phyloP scores from a whole-genome alignment of 2,113 vertebrate species.

The Paralichthys olivaceus region DNA sequence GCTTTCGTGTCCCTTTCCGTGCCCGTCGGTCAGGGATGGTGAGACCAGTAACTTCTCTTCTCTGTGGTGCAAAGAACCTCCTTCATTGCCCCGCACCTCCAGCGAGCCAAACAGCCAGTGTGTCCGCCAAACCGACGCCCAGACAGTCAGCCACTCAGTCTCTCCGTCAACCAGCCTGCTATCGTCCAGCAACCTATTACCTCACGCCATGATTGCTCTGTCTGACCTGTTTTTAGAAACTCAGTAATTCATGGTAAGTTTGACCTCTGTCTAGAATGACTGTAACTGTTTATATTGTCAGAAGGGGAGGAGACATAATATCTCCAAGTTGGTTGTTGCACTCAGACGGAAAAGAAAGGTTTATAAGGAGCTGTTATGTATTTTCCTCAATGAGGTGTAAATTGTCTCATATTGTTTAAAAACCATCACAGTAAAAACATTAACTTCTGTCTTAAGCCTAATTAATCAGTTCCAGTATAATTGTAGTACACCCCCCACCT shows the following conservation, averaged over 20 bases:
- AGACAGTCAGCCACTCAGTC: slow-evolving; percentile 51
- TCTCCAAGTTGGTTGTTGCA: background rate
- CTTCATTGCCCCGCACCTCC: slow-evolving; percentile 39
- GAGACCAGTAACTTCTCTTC: slow-evolving; percentile 66
- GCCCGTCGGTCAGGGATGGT: slow-evolving; percentile 80
- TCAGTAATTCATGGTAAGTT: slow-evolving; percentile 84
- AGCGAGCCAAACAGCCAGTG: slow-evolving; percentile 33
- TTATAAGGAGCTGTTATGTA: too few species aligned
- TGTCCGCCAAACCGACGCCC: slow-evolving; percentile 37
- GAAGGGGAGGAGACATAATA: background rate
- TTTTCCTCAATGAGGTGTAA: too few species aligned
- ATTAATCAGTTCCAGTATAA: too few species aligned
- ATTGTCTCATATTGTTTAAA: too few species aligned
- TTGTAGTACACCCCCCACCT: too few species aligned
- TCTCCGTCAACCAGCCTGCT: slow-evolving; percentile 55
- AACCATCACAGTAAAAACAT: too few species aligned
- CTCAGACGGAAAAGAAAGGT: too few species aligned
- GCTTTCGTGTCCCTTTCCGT: slow-evolving; percentile 44
- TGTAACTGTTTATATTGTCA: background rate
- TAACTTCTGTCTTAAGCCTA: too few species aligned
- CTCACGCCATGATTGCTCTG: slow-evolving; percentile 80
- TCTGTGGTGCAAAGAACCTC: slow-evolving; percentile 58
- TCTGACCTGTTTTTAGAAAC: slow-evolving; percentile 74
- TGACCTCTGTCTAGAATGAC: background rate
- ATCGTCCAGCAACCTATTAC: slow-evolving; percentile 73